Base-by-base conservation (phyloP, 2,113 vertebrate species). In the Gadus macrocephalus region DNA sequence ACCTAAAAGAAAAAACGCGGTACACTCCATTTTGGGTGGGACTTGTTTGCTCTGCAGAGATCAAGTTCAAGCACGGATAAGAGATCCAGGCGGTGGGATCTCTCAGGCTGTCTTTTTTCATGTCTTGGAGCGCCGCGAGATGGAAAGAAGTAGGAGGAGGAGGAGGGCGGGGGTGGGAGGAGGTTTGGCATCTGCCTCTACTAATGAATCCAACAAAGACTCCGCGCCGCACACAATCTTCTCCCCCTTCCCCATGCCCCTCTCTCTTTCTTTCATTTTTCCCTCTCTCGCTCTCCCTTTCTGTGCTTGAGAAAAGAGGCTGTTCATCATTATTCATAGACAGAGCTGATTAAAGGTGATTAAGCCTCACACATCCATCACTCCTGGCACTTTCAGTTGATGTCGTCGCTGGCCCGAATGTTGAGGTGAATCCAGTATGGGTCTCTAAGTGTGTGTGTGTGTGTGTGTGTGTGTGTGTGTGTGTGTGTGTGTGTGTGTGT, bases 321-420 rank as follows among this genome's bases (percentile, higher is more conserved):
- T 85, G 86, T 90, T 87, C 85, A 86, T 90, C 85, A 88, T 87
- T 83, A 87, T 88, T 89, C 85, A 87, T 85, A 85, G 83, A 90
- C 77, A 42, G 78, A 83, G 86, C 88, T 89, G 89, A 90, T 90
- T 88, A 89, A 87, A 89, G 85, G 88, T 90, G 89, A 90, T 90
- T 89, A 90, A 84, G 82, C 70, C 80, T 75, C 85, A 81, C 85
- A 85, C 87, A 89, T 90, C 89, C 83, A 88, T 89, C 89, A 90
- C 83, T 81, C 78, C 83, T 22, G 78, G 15, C 55, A 87, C 80
- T 88, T 89, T 89, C 84, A 89, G 82, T 69, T 81, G 42, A 49
- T 85, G 85, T 84, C 86, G 87, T 70, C 70, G 73, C 81, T 38
- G 60, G 49, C 49, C 27, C 53, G 20, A 49, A 25, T 64, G 15